These are phyloP conservation scores for Nematolebias whitei DNA, from an alignment of 2,113 vertebrate genomes.

Conservation along the genomic window DNA sequence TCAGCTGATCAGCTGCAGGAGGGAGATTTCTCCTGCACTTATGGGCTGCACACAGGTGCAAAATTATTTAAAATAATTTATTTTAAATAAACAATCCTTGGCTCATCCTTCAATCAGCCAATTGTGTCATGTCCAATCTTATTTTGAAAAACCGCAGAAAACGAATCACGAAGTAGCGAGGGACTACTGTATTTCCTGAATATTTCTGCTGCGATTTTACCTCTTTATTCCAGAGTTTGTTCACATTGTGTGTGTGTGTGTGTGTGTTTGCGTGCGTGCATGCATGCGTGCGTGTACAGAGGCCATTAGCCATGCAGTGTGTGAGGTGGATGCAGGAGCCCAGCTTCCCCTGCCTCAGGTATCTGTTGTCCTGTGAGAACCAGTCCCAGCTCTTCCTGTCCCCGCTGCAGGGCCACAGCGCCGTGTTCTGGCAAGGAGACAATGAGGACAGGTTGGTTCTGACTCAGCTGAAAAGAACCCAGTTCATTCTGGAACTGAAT, in stretches of 20 bases:
- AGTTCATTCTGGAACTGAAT: no score
- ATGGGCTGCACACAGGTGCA: no score
- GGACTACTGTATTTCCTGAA: no score
- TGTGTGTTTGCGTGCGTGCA: neutral
- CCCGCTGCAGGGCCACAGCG: slow-evolving; percentile 84
- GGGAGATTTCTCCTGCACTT: no score
- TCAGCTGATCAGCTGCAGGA: no score
- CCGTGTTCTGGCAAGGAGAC: slow-evolving; percentile 92
- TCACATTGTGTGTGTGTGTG: neutral
- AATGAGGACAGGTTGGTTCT: slow-evolving; percentile 83
- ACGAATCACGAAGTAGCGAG: no score
- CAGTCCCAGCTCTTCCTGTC: slow-evolving; percentile 91
- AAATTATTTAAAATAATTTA: no score
- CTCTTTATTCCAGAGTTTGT: neutral
- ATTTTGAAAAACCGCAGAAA: no score
- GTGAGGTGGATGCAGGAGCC: slow-evolving; percentile 93
- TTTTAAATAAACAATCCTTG: no score
- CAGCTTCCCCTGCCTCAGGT: slow-evolving; percentile 89
- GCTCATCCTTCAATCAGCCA: no score
- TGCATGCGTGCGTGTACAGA: slow-evolving; percentile 73
- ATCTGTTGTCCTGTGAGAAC: slow-evolving; percentile 84
- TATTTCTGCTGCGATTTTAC: neutral
- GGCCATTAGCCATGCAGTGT: slow-evolving; percentile 86
- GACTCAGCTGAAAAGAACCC: neutral
- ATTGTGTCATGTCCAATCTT: no score